These are phyloP conservation scores for Alviniconcha marisindica DNA, from an alignment of 1,140 invertebrate genomes.

Conservation along the genomic window DNA sequence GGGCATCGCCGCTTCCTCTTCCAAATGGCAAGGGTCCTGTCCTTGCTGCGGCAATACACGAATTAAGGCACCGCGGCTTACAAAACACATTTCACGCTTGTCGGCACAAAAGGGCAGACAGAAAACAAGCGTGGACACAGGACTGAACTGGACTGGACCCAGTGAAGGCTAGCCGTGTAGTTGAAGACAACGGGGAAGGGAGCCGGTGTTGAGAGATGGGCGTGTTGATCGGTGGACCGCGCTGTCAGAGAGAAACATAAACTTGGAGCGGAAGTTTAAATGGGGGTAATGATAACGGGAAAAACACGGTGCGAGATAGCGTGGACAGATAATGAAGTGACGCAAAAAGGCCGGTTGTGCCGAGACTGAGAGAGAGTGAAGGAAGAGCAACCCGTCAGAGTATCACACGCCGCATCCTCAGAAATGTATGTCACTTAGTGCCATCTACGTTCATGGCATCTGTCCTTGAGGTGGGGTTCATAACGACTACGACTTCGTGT, in stretches of 20 bases:
- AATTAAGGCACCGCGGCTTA: slow-evolving; percentile 10
- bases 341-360: no score
- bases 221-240: not conserved
- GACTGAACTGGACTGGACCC: not conserved
- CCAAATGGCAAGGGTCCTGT: slow-evolving; percentile 26
- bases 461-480: no score
- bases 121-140: not conserved
- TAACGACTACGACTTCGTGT: no score
- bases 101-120: not conserved
- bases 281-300: no score
- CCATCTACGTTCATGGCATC: no score
- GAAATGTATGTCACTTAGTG: no score
- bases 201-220: not conserved
- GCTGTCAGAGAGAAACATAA: not conserved
- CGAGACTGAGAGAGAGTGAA: no score
- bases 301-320: no score
- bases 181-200: not conserved
- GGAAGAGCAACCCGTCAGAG: no score
- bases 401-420: no score
- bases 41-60: slow-evolving; percentile 22
- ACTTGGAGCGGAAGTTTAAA: not conserved
- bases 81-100: not conserved
- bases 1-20: slow-evolving; percentile 21
- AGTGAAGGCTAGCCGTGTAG: not conserved
- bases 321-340: no score